Evolutionary conservation across 2,797 vertebrate species (phyloP), one percentile per base, ranked within the genome.

Genomic region (Agapornis canus): DNA sequence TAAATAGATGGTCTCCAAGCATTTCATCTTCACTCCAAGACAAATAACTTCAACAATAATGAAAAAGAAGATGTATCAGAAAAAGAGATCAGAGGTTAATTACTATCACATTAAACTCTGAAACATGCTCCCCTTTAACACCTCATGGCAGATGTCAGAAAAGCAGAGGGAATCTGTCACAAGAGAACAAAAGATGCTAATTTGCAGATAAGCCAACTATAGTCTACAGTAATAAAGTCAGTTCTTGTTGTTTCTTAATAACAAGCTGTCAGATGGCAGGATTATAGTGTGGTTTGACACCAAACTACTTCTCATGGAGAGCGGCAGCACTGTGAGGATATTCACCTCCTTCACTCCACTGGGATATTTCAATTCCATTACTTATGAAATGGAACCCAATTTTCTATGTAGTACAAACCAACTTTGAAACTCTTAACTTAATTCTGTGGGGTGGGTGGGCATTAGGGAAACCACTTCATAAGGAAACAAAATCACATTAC

Each of bases 201-300:
- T 97, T 96, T 98, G 92, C 93, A 97, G 94, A 94, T 94, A 90
- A 95, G 51, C 78, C 90, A 88, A 82, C 72, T 65, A 68, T 20
- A 92, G 82, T 52, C 87, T 90, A 69, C 81, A 93, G 91, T 96
- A 97, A 97, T 97, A 95, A 97, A 98, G 95, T 96, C 96, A 90
- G 84, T 94, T 84, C 94, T 96, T 82, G 87, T 95, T 96, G 92
- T 94, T 96, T 97, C 95, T 98, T 97, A 96, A 97, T 97, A 98
- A 98, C 49, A 87, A 98, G 97, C 96, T 97, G 97, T 98, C 97
- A 98, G 90, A 90, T 37, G 45, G 60, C 75, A 94, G 89, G 91
- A 96, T 96, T 92, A 92, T 12, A 82, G 83, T 2, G 37, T 29
- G 61, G 91, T 96, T 97, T 97, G 97, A 97, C 97, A 94, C 94